Percentiles rank a stretch among this genome's conserved stretches.
Conservation (phyloP, 2,113 vertebrate species). For the Podarcis raffonei region DNA sequence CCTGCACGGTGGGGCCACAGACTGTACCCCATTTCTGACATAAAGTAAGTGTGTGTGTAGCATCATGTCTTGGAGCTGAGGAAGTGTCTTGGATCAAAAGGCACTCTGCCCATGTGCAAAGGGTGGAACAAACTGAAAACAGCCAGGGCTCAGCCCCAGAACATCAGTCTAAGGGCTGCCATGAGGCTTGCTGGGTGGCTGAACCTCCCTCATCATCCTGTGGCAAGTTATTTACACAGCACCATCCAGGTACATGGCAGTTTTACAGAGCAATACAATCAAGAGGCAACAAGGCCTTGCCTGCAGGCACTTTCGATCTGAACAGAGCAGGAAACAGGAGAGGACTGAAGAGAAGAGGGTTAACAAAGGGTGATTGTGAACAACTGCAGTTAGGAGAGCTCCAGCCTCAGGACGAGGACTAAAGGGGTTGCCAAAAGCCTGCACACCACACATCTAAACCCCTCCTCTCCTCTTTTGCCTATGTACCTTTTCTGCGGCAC, state of each 20-base stretch:
- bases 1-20: neutral
- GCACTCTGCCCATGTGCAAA: neutral
- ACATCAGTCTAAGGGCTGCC: neutral
- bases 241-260: neutral
- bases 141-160: neutral
- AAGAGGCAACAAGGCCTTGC: neutral
- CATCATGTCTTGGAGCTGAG: neutral
- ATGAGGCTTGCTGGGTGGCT: neutral
- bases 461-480: neutral
- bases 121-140: neutral
- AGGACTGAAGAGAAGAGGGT: neutral
- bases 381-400: neutral
- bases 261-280: neutral
- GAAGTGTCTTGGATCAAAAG: neutral
- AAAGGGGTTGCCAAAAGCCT: neutral
- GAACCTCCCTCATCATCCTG: neutral
- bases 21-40: neutral
- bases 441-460: neutral
- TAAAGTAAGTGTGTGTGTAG: neutral
- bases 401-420: neutral
- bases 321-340: neutral
- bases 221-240: slow-evolving; percentile 11
- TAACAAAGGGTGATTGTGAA: neutral
- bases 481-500: neutral
- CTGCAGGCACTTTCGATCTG: neutral